Percentiles rank a stretch among this genome's conserved stretches.
These are phyloP conservation scores for Syngnathus floridae DNA, from an alignment of 2,113 vertebrate species.

Conservation along the genomic window DNA sequence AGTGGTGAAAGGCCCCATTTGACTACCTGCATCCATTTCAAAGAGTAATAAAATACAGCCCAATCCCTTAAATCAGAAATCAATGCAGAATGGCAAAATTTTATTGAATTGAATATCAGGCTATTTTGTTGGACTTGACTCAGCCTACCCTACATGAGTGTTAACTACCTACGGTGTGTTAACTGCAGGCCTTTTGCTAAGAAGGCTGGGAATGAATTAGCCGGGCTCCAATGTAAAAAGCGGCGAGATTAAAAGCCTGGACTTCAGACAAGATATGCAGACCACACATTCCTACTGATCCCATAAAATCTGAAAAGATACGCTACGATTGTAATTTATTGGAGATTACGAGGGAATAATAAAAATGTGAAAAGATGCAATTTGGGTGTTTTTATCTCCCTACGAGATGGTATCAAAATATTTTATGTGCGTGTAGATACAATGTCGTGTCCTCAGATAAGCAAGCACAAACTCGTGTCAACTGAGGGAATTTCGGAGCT, in stretches of 20 bases:
- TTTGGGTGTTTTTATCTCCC: slow-evolving; percentile 18
- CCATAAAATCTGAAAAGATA: slow-evolving; percentile 8
- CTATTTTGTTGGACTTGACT: slow-evolving; percentile 58
- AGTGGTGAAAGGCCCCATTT: not conserved
- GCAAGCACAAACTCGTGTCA: slow-evolving; percentile 33
- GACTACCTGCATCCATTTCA: slow-evolving; percentile 15
- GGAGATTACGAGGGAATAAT: not conserved
- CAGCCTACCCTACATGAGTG: slow-evolving; percentile 66
- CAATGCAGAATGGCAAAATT: slow-evolving; percentile 46
- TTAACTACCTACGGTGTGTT: slow-evolving; percentile 50
- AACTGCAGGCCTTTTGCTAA: slow-evolving; percentile 55
- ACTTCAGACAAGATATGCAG: slow-evolving; percentile 27
- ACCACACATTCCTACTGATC: slow-evolving; percentile 25
- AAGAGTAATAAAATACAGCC: slow-evolving; percentile 50
- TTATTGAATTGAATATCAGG: slow-evolving; percentile 62
- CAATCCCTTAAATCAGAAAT: slow-evolving; percentile 57
- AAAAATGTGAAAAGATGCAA: slow-evolving; percentile 1
- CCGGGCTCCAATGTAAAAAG: slow-evolving; percentile 55
- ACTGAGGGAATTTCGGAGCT: slow-evolving; percentile 36
- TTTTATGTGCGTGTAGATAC: slow-evolving; percentile 28
- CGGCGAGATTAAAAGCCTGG: slow-evolving; percentile 50
- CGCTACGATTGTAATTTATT: not conserved
- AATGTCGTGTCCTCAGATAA: slow-evolving; percentile 8
- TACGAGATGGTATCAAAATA: slow-evolving; percentile 37
- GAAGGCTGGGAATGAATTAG: slow-evolving; percentile 62